Percentiles rank a stretch among this genome's conserved stretches.
Evolutionary conservation across 2,113 vertebrate genomes (phyloP).

Genomic region (Cairina moschata): DNA sequence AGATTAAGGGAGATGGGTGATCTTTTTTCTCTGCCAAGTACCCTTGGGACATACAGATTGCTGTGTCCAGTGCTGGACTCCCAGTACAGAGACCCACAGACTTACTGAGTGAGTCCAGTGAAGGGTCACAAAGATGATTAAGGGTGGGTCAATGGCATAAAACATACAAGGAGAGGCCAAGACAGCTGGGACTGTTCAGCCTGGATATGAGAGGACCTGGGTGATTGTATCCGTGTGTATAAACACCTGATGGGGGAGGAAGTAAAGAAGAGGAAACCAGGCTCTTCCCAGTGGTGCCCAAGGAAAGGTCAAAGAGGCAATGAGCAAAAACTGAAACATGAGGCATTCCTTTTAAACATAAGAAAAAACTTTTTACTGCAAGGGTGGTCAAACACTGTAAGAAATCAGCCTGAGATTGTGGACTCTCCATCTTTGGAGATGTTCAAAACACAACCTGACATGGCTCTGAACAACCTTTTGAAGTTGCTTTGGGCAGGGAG

Average conservation of each 20-base stretch:
- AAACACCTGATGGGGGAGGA: neutral
- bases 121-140: neutral
- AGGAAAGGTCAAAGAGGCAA: neutral
- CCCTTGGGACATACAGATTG: neutral
- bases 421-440: neutral
- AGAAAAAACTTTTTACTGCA: neutral
- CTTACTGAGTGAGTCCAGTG: neutral
- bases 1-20: neutral
- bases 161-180: fast-evolving
- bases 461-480: neutral
- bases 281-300: neutral
- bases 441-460: neutral
- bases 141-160: neutral
- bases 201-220: fast-evolving
- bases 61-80: neutral
- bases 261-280: neutral
- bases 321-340: neutral
- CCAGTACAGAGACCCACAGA: neutral
- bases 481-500: neutral
- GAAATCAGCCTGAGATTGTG: neutral
- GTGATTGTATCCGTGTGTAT: neutral
- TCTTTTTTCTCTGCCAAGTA: neutral
- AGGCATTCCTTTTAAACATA: neutral
- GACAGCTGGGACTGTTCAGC: neutral
- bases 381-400: neutral